Evolutionary conservation across 1,140 invertebrate genomes (phyloP).

Genomic region (Ylistrum balloti): DNA sequence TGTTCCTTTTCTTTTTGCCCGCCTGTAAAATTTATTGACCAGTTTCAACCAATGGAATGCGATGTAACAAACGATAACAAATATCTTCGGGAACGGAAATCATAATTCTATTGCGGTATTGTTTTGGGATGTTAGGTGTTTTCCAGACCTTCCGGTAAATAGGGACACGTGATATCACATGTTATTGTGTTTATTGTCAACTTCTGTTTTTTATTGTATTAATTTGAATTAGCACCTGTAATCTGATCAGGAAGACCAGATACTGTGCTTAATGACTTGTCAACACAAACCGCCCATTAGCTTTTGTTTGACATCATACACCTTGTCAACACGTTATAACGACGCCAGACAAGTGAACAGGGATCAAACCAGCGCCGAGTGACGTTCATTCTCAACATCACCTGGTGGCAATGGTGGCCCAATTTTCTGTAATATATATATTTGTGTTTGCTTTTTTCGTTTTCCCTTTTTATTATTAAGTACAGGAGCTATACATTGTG

Average conservation of each 20-base stretch:
- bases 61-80: neutral
- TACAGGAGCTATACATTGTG: too few relatives aligned
- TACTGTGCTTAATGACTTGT: neutral
- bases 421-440: too few relatives aligned
- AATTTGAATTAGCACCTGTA: neutral
- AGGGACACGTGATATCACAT: neutral
- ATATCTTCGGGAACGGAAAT: neutral
- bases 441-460: too few relatives aligned
- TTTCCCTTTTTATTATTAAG: too few relatives aligned
- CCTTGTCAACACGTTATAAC: slow-evolving; percentile 12
- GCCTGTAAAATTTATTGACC: slow-evolving; percentile 38
- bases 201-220: neutral
- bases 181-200: slow-evolving; percentile 11
- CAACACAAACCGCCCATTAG: neutral
- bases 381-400: too few relatives aligned
- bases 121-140: neutral
- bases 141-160: neutral
- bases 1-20: neutral
- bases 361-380: too few relatives aligned
- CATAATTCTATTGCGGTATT: neutral
- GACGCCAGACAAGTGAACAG: neutral
- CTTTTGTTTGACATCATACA: neutral
- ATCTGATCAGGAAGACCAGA: neutral
- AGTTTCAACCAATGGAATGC: slow-evolving; percentile 30
- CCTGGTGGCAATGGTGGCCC: too few relatives aligned